Conservation (phyloP, 1,140 invertebrate species). For the Neuroterus valhalla region DNA sequence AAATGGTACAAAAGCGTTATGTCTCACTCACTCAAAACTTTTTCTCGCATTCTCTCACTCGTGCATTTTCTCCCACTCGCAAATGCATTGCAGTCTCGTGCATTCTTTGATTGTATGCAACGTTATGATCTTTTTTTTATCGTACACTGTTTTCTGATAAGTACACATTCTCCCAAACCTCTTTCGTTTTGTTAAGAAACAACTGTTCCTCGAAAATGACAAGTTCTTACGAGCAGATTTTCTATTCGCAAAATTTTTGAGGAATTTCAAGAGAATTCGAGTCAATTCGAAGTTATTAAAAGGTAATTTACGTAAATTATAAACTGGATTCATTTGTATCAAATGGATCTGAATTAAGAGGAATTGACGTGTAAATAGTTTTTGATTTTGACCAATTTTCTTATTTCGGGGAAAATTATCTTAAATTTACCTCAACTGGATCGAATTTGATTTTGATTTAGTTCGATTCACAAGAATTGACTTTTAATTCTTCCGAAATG, state of each 20-base stretch:
- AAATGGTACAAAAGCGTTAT: constrained; percentile 63
- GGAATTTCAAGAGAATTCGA: too few species aligned
- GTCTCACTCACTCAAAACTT: constrained; percentile 15
- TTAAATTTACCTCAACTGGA: neutral
- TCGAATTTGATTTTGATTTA: neutral
- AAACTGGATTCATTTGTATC: too few species aligned
- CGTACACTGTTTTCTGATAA: constrained; percentile 47
- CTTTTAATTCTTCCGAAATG: too few species aligned
- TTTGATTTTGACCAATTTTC: neutral
- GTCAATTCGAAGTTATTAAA: too few species aligned
- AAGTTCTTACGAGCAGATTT: neutral
- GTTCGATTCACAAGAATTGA: too few species aligned
- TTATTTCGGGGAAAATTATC: neutral
- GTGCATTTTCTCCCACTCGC: constrained; percentile 32
- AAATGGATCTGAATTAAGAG: too few species aligned
- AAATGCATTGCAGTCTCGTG: constrained; percentile 33
- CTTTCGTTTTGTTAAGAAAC: constrained; percentile 10
- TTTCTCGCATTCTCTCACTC: constrained; percentile 37
- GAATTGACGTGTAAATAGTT: too few species aligned
- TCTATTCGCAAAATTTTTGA: neutral
- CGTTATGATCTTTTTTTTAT: constrained; percentile 54
- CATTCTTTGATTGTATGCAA: constrained; percentile 63
- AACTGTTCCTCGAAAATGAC: neutral
- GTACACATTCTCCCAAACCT: constrained; percentile 44
- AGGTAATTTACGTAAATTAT: too few species aligned